Percentiles rank a stretch among this genome's conserved stretches.
Evolutionary conservation across 2,113 vertebrate genomes (phyloP).

Genomic region (Triplophysa siluroides): DNA sequence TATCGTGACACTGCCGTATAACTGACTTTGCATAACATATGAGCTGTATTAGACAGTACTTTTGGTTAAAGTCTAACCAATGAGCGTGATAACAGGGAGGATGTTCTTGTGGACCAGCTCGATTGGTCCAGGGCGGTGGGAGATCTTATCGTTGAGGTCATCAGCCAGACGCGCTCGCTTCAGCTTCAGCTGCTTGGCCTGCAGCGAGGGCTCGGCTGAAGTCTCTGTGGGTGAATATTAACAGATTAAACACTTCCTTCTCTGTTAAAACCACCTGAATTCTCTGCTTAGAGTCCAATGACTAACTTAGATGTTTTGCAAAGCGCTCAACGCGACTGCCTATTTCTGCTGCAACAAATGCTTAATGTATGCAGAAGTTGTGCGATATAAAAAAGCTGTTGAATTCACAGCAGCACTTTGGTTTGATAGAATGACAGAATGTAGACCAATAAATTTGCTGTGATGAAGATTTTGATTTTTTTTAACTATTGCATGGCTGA

Average conservation of each 20-base stretch:
- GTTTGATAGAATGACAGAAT: background rate
- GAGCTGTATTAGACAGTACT: background rate
- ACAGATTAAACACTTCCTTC: conserved; percentile 59
- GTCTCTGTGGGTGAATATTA: conserved; percentile 83
- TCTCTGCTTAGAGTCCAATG: background rate
- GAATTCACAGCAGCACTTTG: background rate
- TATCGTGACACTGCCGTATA: background rate
- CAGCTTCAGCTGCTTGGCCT: conserved; percentile 95
- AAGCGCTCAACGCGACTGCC: background rate
- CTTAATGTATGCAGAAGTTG: background rate
- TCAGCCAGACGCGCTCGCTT: conserved; percentile 93
- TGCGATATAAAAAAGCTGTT: background rate
- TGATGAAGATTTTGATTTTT: too few species aligned
- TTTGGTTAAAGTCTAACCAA: conserved; percentile 58
- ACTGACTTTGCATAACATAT: background rate
- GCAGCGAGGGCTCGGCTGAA: conserved; percentile 93
- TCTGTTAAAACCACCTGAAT: conserved; percentile 45
- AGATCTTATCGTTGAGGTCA: conserved; percentile 97
- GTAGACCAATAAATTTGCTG: too few species aligned
- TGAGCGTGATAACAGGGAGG: conserved; percentile 80
- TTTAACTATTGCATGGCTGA: too few species aligned
- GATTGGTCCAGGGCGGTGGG: conserved; percentile 93
- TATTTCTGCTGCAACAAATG: background rate
- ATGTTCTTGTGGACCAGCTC: conserved; percentile 98
- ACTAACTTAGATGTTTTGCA: background rate